These are phyloP conservation scores for Enteromius argenteus DNA, from an alignment of 2,797 vertebrate genomes.

Conservation along the genomic window DNA sequence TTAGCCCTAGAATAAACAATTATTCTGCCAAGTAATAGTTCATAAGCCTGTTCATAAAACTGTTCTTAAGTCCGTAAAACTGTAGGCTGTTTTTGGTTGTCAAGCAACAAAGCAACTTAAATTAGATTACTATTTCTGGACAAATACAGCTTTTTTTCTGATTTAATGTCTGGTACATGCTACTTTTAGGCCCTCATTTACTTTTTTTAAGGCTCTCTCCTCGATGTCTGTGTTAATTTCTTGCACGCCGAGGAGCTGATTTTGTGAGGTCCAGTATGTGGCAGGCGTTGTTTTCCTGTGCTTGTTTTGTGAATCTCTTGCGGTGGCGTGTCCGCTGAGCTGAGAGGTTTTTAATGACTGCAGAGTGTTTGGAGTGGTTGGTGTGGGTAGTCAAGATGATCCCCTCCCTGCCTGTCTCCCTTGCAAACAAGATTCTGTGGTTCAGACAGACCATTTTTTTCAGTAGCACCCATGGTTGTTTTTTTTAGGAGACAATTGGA, in stretches of 20 bases:
- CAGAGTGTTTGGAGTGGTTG: conserved; percentile 64
- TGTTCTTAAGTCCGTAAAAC: not conserved
- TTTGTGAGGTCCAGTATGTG: conserved; percentile 58
- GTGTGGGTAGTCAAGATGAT: conserved; percentile 67
- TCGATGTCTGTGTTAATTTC: conserved; percentile 32
- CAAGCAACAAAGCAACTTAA: conserved; percentile 1
- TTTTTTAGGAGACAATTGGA: not conserved
- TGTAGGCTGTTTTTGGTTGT: not conserved
- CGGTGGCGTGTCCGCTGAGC: conserved; percentile 51
- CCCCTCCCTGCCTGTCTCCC: conserved; percentile 62
- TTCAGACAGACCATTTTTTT: not conserved
- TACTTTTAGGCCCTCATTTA: conserved; percentile 25
- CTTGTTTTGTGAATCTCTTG: conserved; percentile 63
- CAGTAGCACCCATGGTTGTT: conserved; percentile 23
- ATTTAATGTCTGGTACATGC: conserved; percentile 12
- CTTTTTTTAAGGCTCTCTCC: conserved; percentile 2
- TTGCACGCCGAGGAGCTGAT: conserved; percentile 27
- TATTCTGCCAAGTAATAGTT: not conserved
- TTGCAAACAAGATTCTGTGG: conserved; percentile 46
- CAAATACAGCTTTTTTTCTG: not conserved
- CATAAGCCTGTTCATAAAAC: not conserved
- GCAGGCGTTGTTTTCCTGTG: conserved; percentile 59
- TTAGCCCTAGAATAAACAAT: not conserved
- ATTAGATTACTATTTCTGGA: not conserved
- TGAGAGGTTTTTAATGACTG: conserved; percentile 62